Conservation (phyloP, 2,888 invertebrate genomes). For the Megamerina dolium region DNA sequence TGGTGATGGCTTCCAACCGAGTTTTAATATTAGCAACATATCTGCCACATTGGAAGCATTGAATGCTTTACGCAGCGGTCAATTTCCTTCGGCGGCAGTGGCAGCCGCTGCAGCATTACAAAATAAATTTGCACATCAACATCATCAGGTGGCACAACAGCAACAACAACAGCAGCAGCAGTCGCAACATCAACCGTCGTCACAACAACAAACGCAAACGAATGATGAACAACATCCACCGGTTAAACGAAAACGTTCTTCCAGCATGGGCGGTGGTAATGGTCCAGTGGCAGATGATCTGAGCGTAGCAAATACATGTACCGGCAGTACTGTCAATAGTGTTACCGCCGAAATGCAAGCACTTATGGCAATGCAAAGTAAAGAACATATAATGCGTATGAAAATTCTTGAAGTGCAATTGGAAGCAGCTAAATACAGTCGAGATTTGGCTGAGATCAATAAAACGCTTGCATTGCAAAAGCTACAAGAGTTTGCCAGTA, state of each 20-base stretch:
- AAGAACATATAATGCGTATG: slow-evolving; percentile 49
- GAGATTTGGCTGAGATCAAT: slow-evolving; percentile 58
- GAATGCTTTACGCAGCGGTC: slow-evolving; percentile 44
- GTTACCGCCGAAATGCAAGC: slow-evolving; percentile 34
- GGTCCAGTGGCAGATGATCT: neutral
- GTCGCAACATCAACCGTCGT: slow-evolving; percentile 23
- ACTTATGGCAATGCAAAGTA: slow-evolving; percentile 49
- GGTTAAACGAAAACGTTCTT: slow-evolving; percentile 37
- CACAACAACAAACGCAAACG: slow-evolving; percentile 25
- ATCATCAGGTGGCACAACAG: slow-evolving; percentile 31
- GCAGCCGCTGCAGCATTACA: slow-evolving; percentile 42
- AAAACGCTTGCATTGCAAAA: slow-evolving; percentile 58
- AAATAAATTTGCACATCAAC: slow-evolving; percentile 35
- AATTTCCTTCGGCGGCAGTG: slow-evolving; percentile 42
- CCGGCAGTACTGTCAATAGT: slow-evolving; percentile 15
- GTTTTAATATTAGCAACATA: slow-evolving; percentile 47
- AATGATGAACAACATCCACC: slow-evolving; percentile 33
- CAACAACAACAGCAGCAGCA: slow-evolving; percentile 28
- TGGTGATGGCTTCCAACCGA: slow-evolving; percentile 38
- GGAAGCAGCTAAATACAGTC: slow-evolving; percentile 48
- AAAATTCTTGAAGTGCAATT: slow-evolving; percentile 49
- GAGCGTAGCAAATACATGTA: slow-evolving; percentile 4
- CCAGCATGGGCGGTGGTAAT: slow-evolving; percentile 7
- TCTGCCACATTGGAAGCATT: slow-evolving; percentile 47
- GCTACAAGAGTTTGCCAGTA: slow-evolving; percentile 50